These are phyloP conservation scores for Varecia variegata DNA, from an alignment of 2,797 vertebrate genomes.

Conservation along the genomic window DNA sequence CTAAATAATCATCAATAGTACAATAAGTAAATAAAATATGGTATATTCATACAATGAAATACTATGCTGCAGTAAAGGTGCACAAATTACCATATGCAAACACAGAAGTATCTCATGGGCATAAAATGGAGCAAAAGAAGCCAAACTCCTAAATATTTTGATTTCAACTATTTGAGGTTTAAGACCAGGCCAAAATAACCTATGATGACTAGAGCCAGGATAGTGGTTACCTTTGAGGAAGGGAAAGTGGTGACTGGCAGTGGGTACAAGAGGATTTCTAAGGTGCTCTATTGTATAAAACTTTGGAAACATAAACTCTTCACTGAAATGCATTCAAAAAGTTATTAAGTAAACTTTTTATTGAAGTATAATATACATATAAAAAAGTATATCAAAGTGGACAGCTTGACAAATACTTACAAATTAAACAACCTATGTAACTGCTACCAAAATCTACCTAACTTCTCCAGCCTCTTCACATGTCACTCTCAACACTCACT, in stretches of 20 bases:
- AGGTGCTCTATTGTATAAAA: neutral
- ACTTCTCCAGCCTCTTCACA: neutral
- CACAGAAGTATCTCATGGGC: neutral
- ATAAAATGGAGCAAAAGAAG: neutral
- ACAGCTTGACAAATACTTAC: neutral
- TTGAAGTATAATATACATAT: neutral
- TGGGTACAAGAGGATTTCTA: neutral
- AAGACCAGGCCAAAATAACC: neutral
- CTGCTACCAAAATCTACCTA: neutral
- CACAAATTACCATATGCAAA: neutral
- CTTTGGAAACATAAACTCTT: neutral
- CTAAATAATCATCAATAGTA: neutral
- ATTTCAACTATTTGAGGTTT: neutral
- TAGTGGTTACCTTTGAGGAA: neutral
- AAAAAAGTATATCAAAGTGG: neutral
- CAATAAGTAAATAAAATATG: neutral
- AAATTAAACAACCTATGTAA: neutral
- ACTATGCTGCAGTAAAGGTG: neutral
- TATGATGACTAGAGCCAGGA: neutral
- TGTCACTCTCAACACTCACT: neutral
- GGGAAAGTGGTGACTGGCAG: neutral
- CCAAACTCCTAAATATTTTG: neutral
- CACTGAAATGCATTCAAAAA: neutral
- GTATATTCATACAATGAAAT: neutral
- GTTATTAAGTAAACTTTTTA: constrained; percentile 8